phyloP scores from a whole-genome alignment of 2,797 vertebrate species.

The Parambassis ranga region DNA sequence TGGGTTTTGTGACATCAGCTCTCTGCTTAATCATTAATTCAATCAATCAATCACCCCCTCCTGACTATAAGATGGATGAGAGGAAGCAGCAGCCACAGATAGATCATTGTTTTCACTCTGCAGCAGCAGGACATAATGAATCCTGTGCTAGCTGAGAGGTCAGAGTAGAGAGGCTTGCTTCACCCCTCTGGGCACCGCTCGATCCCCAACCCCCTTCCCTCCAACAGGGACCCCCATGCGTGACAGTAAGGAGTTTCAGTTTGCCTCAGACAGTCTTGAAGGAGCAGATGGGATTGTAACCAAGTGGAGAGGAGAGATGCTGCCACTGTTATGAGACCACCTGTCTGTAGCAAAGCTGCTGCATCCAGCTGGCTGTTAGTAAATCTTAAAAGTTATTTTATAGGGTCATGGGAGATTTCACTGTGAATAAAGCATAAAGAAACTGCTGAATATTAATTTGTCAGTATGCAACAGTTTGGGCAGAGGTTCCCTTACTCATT shows the following conservation, averaged over 20 bases:
- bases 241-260: constrained; percentile 56
- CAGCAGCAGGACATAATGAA: constrained; percentile 49
- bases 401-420: not conserved
- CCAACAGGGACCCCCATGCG: constrained; percentile 43
- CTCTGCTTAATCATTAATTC: constrained; percentile 15
- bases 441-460: too few species aligned
- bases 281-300: constrained; percentile 63
- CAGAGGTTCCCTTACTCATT: too few species aligned
- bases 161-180: constrained; percentile 39
- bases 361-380: not conserved
- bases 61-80: constrained; percentile 56
- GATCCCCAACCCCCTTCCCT: constrained; percentile 12
- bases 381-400: not conserved
- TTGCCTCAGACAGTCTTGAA: constrained; percentile 30
- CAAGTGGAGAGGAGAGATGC: constrained; percentile 8
- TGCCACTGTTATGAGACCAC: constrained; percentile 25
- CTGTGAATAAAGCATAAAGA: too few species aligned
- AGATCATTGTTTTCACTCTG: constrained; percentile 60
- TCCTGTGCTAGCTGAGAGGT: constrained; percentile 57
- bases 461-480: too few species aligned
- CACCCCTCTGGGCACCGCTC: constrained; percentile 45
- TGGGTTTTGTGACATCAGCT: constrained; percentile 18
- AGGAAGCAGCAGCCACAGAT: constrained; percentile 63
- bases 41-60: constrained; percentile 21
- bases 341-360: constrained; percentile 13